A percentile compares a stretch with the other conserved stretches of the same genome.
These are phyloP conservation scores for Danaus chrysippus DNA, from an alignment of 2,888 invertebrate genomes.

Conservation along the genomic window DNA sequence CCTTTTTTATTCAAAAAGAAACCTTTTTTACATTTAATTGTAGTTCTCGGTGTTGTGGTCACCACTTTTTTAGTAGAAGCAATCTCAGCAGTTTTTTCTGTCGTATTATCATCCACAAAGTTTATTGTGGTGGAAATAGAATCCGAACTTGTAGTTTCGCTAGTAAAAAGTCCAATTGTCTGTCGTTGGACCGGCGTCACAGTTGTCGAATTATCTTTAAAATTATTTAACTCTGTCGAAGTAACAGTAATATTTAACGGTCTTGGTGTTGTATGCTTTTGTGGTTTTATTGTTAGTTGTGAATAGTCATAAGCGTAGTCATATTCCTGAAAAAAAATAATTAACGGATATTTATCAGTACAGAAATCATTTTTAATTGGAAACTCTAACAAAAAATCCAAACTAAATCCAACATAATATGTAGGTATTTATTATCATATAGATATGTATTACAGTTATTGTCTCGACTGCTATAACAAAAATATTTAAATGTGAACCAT, in stretches of 20 bases:
- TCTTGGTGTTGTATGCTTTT: conserved; percentile 63
- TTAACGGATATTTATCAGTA: too few relatives aligned
- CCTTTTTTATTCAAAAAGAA: conserved; percentile 61
- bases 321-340: conserved; percentile 79
- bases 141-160: conserved; percentile 20
- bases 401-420: too few relatives aligned
- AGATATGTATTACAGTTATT: too few relatives aligned
- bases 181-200: conserved; percentile 35
- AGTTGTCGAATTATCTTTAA: conserved; percentile 43
- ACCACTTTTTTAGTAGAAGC: conserved; percentile 28
- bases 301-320: conserved; percentile 87
- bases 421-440: too few relatives aligned
- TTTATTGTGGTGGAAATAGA: conserved; percentile 20
- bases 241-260: conserved; percentile 54
- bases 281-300: conserved; percentile 84
- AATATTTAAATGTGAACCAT: too few relatives aligned
- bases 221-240: conserved; percentile 32
- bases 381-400: too few relatives aligned
- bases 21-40: conserved; percentile 59
- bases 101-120: conserved; percentile 28
- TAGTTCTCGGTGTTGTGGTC: conserved; percentile 28
- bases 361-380: too few relatives aligned
- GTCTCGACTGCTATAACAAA: too few relatives aligned
- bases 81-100: conserved; percentile 33
- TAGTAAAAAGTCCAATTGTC: conserved; percentile 31